Evolutionary conservation across 2,113 vertebrate genomes (phyloP).

Genomic region (Channa argus): DNA sequence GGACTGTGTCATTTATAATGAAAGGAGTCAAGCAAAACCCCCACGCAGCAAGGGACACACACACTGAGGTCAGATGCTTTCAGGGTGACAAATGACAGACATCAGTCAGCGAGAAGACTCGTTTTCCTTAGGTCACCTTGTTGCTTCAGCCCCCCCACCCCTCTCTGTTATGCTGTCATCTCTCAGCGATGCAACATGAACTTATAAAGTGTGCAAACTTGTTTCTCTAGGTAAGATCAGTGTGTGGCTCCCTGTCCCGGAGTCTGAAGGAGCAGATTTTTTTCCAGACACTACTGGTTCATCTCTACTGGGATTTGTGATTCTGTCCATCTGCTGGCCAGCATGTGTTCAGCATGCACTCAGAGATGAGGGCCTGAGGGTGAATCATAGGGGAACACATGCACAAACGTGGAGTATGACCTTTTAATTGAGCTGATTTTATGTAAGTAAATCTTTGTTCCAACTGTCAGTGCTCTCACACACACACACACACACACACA

Average conservation of each 20-base stretch:
- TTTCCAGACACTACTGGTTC: constrained; percentile 54
- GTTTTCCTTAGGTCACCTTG: constrained; percentile 62
- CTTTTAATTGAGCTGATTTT: constrained; percentile 43
- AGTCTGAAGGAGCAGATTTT: constrained; percentile 35
- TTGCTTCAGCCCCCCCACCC: constrained; percentile 1
- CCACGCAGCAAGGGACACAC: constrained; percentile 34
- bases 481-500: not conserved
- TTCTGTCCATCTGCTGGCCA: constrained; percentile 68
- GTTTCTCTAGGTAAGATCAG: constrained; percentile 7
- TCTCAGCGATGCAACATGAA: not conserved
- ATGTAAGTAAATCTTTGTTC: constrained; percentile 15
- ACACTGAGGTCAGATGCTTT: constrained; percentile 54
- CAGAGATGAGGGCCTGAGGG: constrained; percentile 15
- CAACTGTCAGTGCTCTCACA: not conserved
- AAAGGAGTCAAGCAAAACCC: constrained; percentile 73
- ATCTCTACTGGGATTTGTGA: constrained; percentile 60
- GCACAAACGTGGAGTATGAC: constrained; percentile 17
- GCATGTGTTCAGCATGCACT: constrained; percentile 22
- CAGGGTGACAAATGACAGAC: constrained; percentile 64
- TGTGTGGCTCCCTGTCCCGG: constrained; percentile 9
- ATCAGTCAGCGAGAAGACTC: constrained; percentile 45
- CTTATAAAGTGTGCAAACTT: constrained; percentile 25
- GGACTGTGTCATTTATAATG: constrained; percentile 78
- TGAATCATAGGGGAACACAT: constrained; percentile 21
- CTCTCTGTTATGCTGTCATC: constrained; percentile 6